Base-by-base conservation (phyloP, 1,140 invertebrate genomes). In the Drosophila melanica region DNA sequence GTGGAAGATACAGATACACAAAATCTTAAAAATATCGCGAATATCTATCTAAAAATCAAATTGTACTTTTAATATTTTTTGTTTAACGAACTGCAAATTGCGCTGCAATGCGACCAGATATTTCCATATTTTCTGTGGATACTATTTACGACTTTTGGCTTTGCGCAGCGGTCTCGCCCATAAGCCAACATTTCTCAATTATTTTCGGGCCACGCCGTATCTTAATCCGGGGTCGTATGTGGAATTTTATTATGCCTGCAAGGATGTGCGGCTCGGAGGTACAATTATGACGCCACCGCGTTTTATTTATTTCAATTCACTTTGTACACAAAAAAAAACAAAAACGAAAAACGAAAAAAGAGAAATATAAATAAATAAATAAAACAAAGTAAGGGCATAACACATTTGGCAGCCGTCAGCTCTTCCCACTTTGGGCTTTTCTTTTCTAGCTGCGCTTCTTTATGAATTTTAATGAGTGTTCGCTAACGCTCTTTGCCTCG, bases 241-340 rank as follows among this genome's bases (percentile, higher is more conserved):
- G 71, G 79, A 82, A 87, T 86, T 87, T 87, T 86, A 82, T 87
- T 87, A 87, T 86, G 48, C 58, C 57, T 45, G 20, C 57, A 62
- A 78, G 66, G 66, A 68, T 70, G 59, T 53, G 79, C 59, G 67
- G 47, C 79, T 64, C 62, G 66, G 55, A 67, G 63, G 79, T 71
- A 75, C 84, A 86, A 86, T 86, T 86, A 86, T 86, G 81, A 63
- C 55, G 77, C 81, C 66, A 68, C 78, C 74, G 73, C 60, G 79
- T 86, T 86, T 73, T 81, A 72, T 87, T 81, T 87, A 77, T 87
- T 87, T 89, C 79, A 82, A 82, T 87, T 86, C 87, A 71, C 76
- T 75, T 81, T 66, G 33, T 50, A 41, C 42, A 18, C 30, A 41
- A 50, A 37, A 39, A 18, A 50, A 33, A 41, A n/a, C n/a, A n/a